Percentiles rank a stretch among this genome's conserved stretches.
Evolutionary conservation across 2,797 vertebrate genomes (phyloP).

Genomic region (Salmo trutta): DNA sequence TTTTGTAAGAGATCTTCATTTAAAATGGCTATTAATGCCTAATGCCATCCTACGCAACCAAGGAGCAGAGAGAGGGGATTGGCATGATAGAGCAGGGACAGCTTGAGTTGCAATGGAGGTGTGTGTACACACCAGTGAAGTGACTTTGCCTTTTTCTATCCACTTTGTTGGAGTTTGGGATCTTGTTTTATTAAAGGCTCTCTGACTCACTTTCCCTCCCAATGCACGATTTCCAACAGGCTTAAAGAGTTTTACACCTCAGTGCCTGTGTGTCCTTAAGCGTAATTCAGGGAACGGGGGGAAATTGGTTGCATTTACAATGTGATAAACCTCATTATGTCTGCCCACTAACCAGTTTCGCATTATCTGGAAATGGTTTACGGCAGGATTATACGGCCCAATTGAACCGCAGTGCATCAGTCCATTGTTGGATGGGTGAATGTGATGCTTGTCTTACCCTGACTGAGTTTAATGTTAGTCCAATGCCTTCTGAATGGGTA

Average conservation of each 20-base stretch:
- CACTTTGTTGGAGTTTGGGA: conserved; percentile 45
- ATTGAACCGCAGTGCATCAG: conserved; percentile 69
- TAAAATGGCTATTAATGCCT: conserved; percentile 48
- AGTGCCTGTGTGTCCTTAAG: conserved; percentile 49
- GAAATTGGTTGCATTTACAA: conserved; percentile 72
- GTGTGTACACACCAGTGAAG: not conserved
- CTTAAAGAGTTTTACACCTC: conserved; percentile 57
- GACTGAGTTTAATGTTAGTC: conserved; percentile 74
- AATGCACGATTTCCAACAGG: conserved; percentile 40
- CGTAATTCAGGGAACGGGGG: conserved; percentile 63
- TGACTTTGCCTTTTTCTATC: not conserved
- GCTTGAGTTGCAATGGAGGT: not conserved
- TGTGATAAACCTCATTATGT: conserved; percentile 75
- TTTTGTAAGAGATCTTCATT: conserved; percentile 60
- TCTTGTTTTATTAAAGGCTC: conserved; percentile 57
- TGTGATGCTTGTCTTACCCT: conserved; percentile 76
- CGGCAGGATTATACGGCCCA: conserved; percentile 67
- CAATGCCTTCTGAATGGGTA: conserved; percentile 61
- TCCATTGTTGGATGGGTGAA: conserved; percentile 72
- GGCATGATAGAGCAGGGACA: too few relatives aligned
- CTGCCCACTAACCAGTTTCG: conserved; percentile 71
- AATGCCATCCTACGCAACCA: conserved; percentile 52
- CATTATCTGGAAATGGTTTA: conserved; percentile 76
- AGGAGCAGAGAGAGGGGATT: conserved; percentile 30
- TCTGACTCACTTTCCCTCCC: conserved; percentile 22